Evolutionary conservation across 2,888 invertebrate species (phyloP).

Genomic region (Sabellastarte sp.): DNA sequence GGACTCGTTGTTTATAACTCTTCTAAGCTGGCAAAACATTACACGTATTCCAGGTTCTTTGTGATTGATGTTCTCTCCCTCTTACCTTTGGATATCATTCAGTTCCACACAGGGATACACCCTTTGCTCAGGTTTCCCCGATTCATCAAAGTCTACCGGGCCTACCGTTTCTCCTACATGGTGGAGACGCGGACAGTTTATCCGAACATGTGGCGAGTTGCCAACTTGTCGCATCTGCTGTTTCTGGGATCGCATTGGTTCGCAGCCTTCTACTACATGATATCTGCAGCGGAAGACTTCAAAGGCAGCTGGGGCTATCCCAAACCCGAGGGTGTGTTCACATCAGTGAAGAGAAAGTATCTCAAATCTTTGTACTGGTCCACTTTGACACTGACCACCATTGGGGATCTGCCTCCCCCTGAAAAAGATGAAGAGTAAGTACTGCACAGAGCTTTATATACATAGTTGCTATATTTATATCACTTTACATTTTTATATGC

Average conservation of each 20-base stretch:
- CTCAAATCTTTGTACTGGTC: slow-evolving; percentile 95
- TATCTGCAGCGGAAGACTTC: slow-evolving; percentile 70
- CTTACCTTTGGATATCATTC: slow-evolving; percentile 82
- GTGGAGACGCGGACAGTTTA: slow-evolving; percentile 93
- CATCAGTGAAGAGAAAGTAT: slow-evolving; percentile 87
- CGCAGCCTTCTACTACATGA: slow-evolving; percentile 93
- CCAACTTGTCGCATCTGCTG: slow-evolving; percentile 91
- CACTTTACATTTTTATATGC: no score
- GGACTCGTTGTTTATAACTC: slow-evolving; percentile 92
- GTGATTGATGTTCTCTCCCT: slow-evolving; percentile 80
- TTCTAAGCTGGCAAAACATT: slow-evolving; percentile 84
- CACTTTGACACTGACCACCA: slow-evolving; percentile 90
- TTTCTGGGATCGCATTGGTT: slow-evolving; percentile 96
- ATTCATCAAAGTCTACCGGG: slow-evolving; percentile 72
- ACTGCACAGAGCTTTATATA: no score
- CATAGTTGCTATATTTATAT: no score
- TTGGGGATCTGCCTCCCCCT: slow-evolving; percentile 92
- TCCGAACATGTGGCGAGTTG: slow-evolving; percentile 93
- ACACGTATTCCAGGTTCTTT: slow-evolving; percentile 80
- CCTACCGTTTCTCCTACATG: slow-evolving; percentile 84
- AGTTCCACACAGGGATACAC: slow-evolving; percentile 70
- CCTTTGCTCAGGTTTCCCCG: slow-evolving; percentile 74
- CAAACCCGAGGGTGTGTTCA: slow-evolving; percentile 69
- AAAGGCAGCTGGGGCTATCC: slow-evolving; percentile 63
- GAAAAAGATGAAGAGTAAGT: slow-evolving; percentile 95